Evolutionary conservation across 1,140 invertebrate genomes (phyloP), one percentile per base, ranked within the genome.

Genomic region (Aphidius gifuensis): DNA sequence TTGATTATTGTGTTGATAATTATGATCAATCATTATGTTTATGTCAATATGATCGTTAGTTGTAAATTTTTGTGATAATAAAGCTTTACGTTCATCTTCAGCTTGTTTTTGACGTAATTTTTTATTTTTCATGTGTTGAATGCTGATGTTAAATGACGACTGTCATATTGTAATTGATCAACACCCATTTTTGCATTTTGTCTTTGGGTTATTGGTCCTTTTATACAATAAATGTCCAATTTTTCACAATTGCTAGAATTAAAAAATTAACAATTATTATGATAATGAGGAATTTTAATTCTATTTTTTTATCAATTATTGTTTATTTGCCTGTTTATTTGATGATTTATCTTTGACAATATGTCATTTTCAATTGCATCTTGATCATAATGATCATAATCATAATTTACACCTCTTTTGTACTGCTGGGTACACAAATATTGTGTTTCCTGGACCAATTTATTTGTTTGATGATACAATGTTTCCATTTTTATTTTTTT

Each of bases 91-190:
- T n/a, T n/a, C n/a, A n/a, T n/a, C n/a, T n/a, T n/a, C n/a, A n/a
- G n/a, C n/a, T n/a, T n/a, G n/a, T n/a, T n/a, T n/a, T n/a, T n/a
- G n/a, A n/a, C n/a, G n/a, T 42, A 85, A 79, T 44, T 90, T 81
- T 71, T 89, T 88, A 63, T 87, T 87, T 68, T 88, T 87, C 89
- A 87, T 45, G 85, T 87, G 66, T 85, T 84, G 44, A 96, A 78
- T 0, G 93, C 91, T 44, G 91, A 89, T 80, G 85, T 87, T 62
- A 98, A 83, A 80, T 97, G 93, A 73, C 90, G 88, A 69, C 90
- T 89, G 75, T 99, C 96, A 78, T 98, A 97, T 82, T 97, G 98
- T 5, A 99, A 79, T 79, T 98, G 96, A 78, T 98, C 95, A 5
- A 97, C 90, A 69, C 92, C 84, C 81, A 96, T 87, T 77, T 97